Conservation (phyloP, 2,888 invertebrate species). For the Trilocha varians region DNA sequence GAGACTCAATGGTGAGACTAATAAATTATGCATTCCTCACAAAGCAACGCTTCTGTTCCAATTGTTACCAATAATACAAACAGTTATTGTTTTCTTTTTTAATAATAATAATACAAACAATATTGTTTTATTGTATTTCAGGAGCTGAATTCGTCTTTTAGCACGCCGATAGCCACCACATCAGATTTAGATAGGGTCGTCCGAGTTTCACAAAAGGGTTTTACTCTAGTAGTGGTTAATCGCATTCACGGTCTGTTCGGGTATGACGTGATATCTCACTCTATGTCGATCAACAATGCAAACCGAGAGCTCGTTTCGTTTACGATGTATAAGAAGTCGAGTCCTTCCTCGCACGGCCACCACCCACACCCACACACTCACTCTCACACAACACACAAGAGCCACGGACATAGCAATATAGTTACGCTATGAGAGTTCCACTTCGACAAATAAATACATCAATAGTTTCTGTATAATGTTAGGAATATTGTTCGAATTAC, state of each 20-base stretch:
- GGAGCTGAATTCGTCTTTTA: conserved; percentile 58
- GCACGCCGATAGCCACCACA: conserved; percentile 39
- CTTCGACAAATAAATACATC: too few relatives aligned
- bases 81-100: too few relatives aligned
- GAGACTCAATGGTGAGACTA: neutral
- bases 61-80: too few relatives aligned
- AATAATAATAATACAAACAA: too few relatives aligned
- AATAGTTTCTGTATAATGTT: too few relatives aligned
- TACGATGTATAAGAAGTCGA: conserved; percentile 63
- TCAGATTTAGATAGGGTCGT: conserved; percentile 51
- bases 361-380: conserved; percentile 33
- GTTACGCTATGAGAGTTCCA: conserved; percentile 30
- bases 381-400: conserved; percentile 27
- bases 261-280: conserved; percentile 64
- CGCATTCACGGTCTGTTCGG: conserved; percentile 60
- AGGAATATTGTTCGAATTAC: too few relatives aligned
- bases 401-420: conserved; percentile 37
- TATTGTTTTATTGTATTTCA: conserved; percentile 20
- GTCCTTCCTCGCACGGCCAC: conserved; percentile 32
- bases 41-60: too few relatives aligned
- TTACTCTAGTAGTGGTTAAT: conserved; percentile 61
- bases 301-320: conserved; percentile 64
- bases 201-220: conserved; percentile 52
- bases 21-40: too few relatives aligned
- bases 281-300: conserved; percentile 67